Evolutionary conservation across 2,888 invertebrate species (phyloP).

Genomic region (Yponomeuta plumbellus): DNA sequence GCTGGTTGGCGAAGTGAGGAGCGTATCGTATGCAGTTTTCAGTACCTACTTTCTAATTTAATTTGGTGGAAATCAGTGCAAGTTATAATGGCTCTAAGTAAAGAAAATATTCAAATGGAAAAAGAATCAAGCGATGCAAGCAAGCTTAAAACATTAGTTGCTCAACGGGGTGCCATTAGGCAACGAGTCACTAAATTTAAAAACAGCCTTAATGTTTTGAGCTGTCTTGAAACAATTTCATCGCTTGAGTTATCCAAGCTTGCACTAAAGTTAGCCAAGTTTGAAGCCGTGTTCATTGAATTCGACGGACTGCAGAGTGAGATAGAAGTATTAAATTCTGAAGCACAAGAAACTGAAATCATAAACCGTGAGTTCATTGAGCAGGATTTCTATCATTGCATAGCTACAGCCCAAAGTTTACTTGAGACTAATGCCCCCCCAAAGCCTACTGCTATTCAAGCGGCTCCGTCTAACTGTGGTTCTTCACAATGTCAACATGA

Average conservation of each 20-base stretch:
- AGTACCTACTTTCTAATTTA: too few relatives aligned
- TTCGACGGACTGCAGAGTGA: conserved; percentile 6
- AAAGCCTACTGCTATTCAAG: neutral
- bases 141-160: too few relatives aligned
- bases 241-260: neutral
- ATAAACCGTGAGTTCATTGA: neutral
- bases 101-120: too few relatives aligned
- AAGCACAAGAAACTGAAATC: neutral
- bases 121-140: too few relatives aligned
- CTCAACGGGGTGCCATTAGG: too few relatives aligned
- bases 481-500: neutral
- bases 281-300: neutral
- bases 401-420: conserved; percentile 1
- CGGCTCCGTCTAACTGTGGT: neutral
- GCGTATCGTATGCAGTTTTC: too few relatives aligned
- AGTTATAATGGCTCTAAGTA: too few relatives aligned
- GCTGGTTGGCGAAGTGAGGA: too few relatives aligned
- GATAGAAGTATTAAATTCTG: conserved; percentile 3
- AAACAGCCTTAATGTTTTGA: neutral
- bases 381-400: conserved; percentile 8
- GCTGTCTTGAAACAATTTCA: neutral
- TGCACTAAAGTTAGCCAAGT: neutral
- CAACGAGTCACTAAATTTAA: neutral
- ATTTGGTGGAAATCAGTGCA: too few relatives aligned
- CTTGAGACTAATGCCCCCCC: neutral